These are phyloP conservation scores for Parelbella ahira DNA, from an alignment of 2,888 invertebrate species.

Conservation along the genomic window DNA sequence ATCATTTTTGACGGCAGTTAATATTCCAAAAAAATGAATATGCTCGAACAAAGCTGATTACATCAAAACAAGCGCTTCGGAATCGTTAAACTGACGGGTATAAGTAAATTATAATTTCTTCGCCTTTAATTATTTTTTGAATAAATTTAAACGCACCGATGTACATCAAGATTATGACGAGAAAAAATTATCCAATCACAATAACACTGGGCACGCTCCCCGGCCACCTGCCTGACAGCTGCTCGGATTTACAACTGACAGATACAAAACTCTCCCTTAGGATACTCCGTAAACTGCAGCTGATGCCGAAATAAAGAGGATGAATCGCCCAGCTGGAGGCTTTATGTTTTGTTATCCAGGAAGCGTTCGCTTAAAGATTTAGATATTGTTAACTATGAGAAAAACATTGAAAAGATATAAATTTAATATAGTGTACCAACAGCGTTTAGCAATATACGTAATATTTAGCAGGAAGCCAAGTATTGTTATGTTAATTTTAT, in stretches of 20 bases:
- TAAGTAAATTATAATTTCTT: too few relatives aligned
- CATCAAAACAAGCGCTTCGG: constrained; percentile 1
- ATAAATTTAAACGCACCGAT: constrained; percentile 12
- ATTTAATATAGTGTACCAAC: too few relatives aligned
- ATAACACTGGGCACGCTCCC: constrained; percentile 59
- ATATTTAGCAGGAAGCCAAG: too few relatives aligned
- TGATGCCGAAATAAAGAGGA: constrained; percentile 47
- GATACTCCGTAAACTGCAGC: constrained; percentile 50
- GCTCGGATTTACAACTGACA: constrained; percentile 59
- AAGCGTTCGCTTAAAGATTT: too few relatives aligned
- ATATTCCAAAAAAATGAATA: too few relatives aligned
- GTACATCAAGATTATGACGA: constrained; percentile 33
- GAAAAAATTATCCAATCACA: constrained; percentile 39
- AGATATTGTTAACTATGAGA: too few relatives aligned
- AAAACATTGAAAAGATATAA: too few relatives aligned
- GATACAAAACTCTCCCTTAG: constrained; percentile 58
- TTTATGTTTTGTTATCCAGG: constrained; percentile 15
- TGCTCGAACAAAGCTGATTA: neutral
- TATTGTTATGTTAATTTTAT: too few relatives aligned
- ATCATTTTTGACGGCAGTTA: too few relatives aligned
- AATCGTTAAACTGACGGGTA: constrained; percentile 7
- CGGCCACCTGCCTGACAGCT: constrained; percentile 70
- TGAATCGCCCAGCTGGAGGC: constrained; percentile 32
- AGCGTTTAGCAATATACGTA: too few relatives aligned
- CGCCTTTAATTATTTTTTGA: constrained; percentile 18